These are phyloP conservation scores for Boloria euphrosyne DNA, from an alignment of 2,888 invertebrate species.

Conservation along the genomic window DNA sequence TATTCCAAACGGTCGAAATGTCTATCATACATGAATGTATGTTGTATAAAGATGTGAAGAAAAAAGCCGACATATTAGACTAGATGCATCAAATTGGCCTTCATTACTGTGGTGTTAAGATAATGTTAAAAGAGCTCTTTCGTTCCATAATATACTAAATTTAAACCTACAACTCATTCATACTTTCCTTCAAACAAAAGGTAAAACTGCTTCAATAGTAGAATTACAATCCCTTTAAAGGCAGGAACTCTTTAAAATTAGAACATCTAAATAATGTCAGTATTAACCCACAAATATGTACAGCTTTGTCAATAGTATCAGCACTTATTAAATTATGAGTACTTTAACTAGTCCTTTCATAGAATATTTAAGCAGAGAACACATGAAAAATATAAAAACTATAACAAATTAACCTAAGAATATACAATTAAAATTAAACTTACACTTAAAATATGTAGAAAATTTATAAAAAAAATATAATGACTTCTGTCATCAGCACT, in stretches of 20 bases:
- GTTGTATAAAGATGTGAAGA: background rate
- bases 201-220: no score
- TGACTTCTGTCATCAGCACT: constrained; percentile 29
- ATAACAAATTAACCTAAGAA: constrained; percentile 50
- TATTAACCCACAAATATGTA: background rate
- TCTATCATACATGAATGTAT: no score
- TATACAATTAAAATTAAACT: constrained; percentile 63
- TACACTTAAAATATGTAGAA: constrained; percentile 65
- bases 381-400: constrained; percentile 20
- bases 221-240: no score
- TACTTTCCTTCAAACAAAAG: no score
- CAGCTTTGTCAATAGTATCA: background rate
- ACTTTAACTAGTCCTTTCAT: constrained; percentile 4
- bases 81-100: constrained; percentile 5
- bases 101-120: background rate
- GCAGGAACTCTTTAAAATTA: no score
- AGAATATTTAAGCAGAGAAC: constrained; percentile 20
- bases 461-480: constrained; percentile 56
- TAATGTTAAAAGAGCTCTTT: no score
- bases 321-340: background rate
- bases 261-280: no score
- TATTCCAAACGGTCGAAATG: no score
- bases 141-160: no score
- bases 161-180: no score
- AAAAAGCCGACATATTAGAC: constrained; percentile 3